Conservation (phyloP, 2,113 vertebrate species). For the Phyllostomus discolor region DNA sequence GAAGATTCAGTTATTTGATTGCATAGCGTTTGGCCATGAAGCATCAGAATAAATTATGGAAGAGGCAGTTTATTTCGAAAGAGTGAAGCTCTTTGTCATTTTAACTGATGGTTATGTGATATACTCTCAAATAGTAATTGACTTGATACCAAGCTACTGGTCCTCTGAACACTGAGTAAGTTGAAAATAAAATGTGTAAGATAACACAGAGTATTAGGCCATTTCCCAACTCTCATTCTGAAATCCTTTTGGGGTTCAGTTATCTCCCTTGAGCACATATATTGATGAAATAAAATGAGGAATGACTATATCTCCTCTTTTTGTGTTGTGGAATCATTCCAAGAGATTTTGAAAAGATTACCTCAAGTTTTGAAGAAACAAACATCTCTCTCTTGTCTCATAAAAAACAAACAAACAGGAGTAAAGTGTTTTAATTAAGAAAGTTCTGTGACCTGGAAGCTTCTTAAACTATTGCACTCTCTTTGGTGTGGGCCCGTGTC, state of each 20-base stretch:
- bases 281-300: background rate
- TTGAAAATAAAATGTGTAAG: background rate
- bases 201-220: background rate
- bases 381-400: background rate
- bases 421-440: background rate
- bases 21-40: slow-evolving; percentile 27
- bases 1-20: slow-evolving; percentile 62
- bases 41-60: slow-evolving; percentile 52
- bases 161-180: background rate
- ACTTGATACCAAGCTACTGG: slow-evolving; percentile 17
- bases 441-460: background rate
- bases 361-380: background rate
- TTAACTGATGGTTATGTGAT: slow-evolving; percentile 53
- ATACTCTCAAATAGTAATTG: slow-evolving; percentile 49
- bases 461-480: background rate
- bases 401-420: background rate
- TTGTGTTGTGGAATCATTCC: background rate
- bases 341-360: background rate
- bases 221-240: background rate
- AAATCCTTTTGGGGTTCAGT: background rate
- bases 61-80: slow-evolving; percentile 51
- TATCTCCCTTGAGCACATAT: background rate
- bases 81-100: slow-evolving; percentile 48
- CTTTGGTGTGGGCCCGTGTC: background rate
- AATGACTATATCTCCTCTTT: background rate